Evolutionary conservation across 2,113 vertebrate genomes (phyloP).

Genomic region (Plecotus auritus): DNA sequence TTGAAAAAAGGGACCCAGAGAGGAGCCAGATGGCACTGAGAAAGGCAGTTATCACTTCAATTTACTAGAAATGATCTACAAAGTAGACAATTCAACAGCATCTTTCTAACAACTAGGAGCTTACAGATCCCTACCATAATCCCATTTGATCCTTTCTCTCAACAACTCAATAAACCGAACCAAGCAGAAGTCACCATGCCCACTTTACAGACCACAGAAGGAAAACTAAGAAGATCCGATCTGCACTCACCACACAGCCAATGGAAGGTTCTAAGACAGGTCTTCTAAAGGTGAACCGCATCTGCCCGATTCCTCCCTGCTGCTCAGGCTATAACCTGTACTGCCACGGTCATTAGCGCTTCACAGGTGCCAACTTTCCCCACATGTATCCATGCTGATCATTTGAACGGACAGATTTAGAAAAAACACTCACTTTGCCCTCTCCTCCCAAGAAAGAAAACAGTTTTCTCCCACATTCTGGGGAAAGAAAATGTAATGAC

Average conservation of each 20-base stretch:
- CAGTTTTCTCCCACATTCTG: neutral
- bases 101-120: neutral
- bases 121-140: neutral
- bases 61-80: neutral
- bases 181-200: neutral
- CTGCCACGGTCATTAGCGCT: neutral
- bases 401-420: neutral
- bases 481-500: conserved; percentile 16
- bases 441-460: no score
- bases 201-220: neutral
- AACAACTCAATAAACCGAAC: neutral
- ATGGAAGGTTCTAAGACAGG: neutral
- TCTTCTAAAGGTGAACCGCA: neutral
- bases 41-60: neutral
- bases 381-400: neutral
- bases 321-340: neutral
- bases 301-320: no score
- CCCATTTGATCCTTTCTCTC: neutral
- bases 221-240: neutral
- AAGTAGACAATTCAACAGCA: neutral
- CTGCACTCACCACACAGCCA: neutral
- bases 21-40: neutral
- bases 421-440: neutral
- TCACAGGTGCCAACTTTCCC: neutral
- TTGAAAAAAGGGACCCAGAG: neutral